A percentile compares a stretch with the other conserved stretches of the same genome.
Conservation (phyloP, 2,113 vertebrate species). For the Hucho hucho region DNA sequence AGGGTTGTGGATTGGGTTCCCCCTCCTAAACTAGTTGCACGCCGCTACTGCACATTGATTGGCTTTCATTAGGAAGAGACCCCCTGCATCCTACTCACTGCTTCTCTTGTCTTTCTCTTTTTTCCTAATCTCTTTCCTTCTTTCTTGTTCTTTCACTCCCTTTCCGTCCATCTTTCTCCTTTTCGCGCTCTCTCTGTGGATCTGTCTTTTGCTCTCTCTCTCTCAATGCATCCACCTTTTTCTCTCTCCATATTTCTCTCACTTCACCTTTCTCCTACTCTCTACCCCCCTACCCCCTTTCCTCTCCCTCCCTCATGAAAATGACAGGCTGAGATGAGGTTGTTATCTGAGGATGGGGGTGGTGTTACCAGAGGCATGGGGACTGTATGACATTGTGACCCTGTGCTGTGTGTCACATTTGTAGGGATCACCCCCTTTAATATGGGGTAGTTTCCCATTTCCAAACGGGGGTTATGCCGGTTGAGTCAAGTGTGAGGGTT, state of each 20-base stretch:
- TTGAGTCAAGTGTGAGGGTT: too few species aligned
- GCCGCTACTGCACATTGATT: slow-evolving; percentile 59
- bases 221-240: too few species aligned
- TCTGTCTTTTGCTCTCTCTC: too few species aligned
- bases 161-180: background rate
- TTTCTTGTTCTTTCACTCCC: background rate
- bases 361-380: too few species aligned
- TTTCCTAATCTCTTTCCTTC: background rate
- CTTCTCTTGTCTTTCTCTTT: background rate
- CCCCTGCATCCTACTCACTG: background rate
- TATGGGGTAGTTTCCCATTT: too few species aligned
- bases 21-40: slow-evolving; percentile 52
- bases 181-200: too few species aligned
- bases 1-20: slow-evolving; percentile 64
- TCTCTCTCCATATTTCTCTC: background rate
- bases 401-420: background rate
- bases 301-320: too few species aligned
- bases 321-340: too few species aligned
- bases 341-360: too few species aligned
- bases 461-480: too few species aligned
- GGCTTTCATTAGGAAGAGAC: slow-evolving; percentile 64
- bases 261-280: background rate
- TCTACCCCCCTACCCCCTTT: background rate
- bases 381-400: background rate
- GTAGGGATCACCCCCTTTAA: too few species aligned